Base-by-base conservation (phyloP, 2,888 invertebrate species). In the Invenusta paracnida region DNA sequence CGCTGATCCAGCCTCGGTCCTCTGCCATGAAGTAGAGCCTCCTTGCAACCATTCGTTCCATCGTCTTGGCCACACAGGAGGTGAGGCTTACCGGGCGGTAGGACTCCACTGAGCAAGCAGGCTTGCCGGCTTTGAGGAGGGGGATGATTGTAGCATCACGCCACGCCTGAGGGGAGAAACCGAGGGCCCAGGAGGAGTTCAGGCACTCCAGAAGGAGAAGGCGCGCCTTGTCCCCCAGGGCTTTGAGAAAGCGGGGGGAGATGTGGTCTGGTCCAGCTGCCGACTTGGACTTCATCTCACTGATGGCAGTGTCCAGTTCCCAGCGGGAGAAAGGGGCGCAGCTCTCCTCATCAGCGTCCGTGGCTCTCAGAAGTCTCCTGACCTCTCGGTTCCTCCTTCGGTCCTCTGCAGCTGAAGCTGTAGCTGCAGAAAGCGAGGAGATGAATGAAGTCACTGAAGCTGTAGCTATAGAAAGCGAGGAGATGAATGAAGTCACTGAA, bases 81-180 rank as follows among this genome's bases (percentile, higher is more conserved):
- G 82, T 82, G 29, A 82, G 30, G 30, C 82, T 82, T 13, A 82
- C 82, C 29, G 29, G 82, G 29, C 82, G 73, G 73, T n/a, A 73
- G 2, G 23, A 73, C 31, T 82, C 82, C 11, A 82, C 30, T n/a
- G 29, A 13, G 82, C 29, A 2, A 13, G 29, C 27, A 17, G 23
- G 11, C 23, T 82, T 82, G 13, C 82, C 82, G 82, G 82, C 82
- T 28, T 82, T 82, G 1, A 82, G 82, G 27, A 82, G 82, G 13
- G 82, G 30, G n/a, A 82, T 30, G 11, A 82, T 82, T 5, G 82
- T 82, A 23, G 82, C 30, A 28, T 28, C 29, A 1, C 82, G 73
- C 73, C 73, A 73, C 73, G 23, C 73, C 25, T 73, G 73, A 5
- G 73, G 73, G n/a, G 13, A 73, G 73, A 73, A 73, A 2, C 73